Evolutionary conservation across 2,888 invertebrate species (phyloP).

Genomic region (Caenorhabditis sp.): DNA sequence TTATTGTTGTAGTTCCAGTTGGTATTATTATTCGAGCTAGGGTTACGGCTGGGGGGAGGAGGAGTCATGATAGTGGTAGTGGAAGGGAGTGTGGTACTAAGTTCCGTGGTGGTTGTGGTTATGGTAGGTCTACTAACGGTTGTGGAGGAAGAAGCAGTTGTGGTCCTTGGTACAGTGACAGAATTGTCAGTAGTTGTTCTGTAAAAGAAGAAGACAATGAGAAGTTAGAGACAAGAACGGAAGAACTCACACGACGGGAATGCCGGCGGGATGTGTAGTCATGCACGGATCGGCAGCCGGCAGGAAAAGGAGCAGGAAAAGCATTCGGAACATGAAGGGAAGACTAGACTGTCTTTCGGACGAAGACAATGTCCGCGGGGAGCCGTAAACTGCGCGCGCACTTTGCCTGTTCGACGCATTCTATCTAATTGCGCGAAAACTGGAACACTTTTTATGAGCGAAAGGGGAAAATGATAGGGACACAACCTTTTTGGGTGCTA

Average conservation of each 20-base stretch:
- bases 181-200: too few relatives aligned
- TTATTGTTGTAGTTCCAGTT: slow-evolving; percentile 5
- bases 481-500: neutral
- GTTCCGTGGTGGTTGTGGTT: neutral
- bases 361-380: neutral
- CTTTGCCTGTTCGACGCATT: neutral
- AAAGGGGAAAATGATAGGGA: neutral
- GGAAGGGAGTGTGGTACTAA: too few relatives aligned
- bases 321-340: neutral
- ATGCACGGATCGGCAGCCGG: slow-evolving; percentile 23
- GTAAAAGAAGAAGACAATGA: neutral
- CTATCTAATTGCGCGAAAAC: slow-evolving; percentile 7
- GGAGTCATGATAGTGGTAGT: neutral
- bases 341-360: slow-evolving; percentile 2
- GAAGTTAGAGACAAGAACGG: too few relatives aligned
- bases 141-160: neutral
- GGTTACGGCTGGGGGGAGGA: neutral
- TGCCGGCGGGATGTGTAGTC: slow-evolving; percentile 15
- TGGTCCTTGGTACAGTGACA: neutral
- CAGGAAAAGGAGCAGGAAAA: slow-evolving; percentile 16
- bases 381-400: slow-evolving; percentile 1
- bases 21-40: neutral
- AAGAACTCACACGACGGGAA: slow-evolving; percentile 28
- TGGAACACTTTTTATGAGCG: slow-evolving; percentile 12
- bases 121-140: too few relatives aligned